Evolutionary conservation across 92 coral and sea anemone species (phyloP).

Genomic region (Parazoanthus atlanticus): DNA sequence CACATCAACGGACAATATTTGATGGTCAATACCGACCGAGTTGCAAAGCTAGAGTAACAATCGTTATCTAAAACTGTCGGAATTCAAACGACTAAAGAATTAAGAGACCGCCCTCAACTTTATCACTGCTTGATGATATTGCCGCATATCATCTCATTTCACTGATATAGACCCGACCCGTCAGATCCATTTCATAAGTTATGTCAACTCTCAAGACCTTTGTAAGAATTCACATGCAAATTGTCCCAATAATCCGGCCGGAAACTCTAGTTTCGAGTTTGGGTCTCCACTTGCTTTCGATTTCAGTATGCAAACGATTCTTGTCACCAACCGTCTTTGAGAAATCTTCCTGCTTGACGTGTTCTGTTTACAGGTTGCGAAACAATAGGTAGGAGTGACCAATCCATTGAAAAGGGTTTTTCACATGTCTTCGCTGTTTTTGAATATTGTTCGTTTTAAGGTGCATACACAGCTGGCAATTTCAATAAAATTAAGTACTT

Average conservation of each 20-base stretch:
- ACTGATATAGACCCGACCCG: background rate
- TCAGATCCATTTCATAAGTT: no score
- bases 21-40: background rate
- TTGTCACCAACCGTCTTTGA: no score
- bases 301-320: background rate
- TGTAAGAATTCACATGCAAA: background rate
- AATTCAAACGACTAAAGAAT: background rate
- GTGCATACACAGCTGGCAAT: background rate
- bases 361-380: background rate
- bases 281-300: background rate
- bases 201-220: background rate
- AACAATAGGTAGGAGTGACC: no score
- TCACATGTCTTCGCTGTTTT: no score
- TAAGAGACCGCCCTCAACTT: background rate
- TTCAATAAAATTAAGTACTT: background rate
- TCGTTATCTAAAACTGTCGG: background rate
- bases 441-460: no score
- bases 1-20: background rate
- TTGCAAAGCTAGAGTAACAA: background rate
- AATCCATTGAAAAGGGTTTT: no score
- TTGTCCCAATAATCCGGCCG: background rate
- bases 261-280: background rate
- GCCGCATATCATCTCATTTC: background rate
- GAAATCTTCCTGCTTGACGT: background rate
- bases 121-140: no score